Evolutionary conservation across 1,140 invertebrate genomes (phyloP), one percentile per base, ranked within the genome.

Genomic region (Ceratitis capitata): DNA sequence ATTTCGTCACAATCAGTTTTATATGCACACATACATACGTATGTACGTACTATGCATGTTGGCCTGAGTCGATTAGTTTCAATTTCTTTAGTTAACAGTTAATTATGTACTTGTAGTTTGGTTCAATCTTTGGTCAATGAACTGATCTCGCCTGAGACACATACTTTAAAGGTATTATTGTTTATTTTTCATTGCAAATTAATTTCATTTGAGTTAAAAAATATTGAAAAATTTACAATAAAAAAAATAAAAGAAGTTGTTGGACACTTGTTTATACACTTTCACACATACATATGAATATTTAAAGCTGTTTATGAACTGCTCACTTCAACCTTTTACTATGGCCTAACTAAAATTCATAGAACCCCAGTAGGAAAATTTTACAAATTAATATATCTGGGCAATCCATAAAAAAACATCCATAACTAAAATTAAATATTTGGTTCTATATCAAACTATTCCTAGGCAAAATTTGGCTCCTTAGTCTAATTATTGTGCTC

Each of bases 61-160:
- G n/a, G n/a, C n/a, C n/a, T n/a, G n/a, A n/a, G n/a, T 78, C 69
- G 39, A 78, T 78, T 78, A 78, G 69, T 45, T 78, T 78, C 69
- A 45, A 23, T 47, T 47, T 26, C 32, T 23, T 35, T 78, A 12
- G 32, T 39, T 10, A 78, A 78, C 45, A 78, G 26, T 39, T n/a
- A n/a, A n/a, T n/a, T n/a, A n/a, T n/a, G n/a, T n/a, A n/a, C n/a
- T 6, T 29, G 61, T 69, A 10, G 2, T 58, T 78, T 45, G 39
- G 51, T 23, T n/a, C 51, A 23, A 12, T 12, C n/a, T n/a, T 0
- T 69, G 42, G 69, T 45, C 69, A 78, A 47, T 45, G 69, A 47
- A 78, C 69, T 78, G 29, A 69, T 26, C 61, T 69, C 29, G 61
- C 61, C n/a, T 19, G 61, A 35, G 32, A 14, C 39, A 49, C 7